Percentiles rank a stretch among this genome's conserved stretches.
phyloP scores from a whole-genome alignment of 2,113 vertebrate species.

The Mastomys coucha region DNA sequence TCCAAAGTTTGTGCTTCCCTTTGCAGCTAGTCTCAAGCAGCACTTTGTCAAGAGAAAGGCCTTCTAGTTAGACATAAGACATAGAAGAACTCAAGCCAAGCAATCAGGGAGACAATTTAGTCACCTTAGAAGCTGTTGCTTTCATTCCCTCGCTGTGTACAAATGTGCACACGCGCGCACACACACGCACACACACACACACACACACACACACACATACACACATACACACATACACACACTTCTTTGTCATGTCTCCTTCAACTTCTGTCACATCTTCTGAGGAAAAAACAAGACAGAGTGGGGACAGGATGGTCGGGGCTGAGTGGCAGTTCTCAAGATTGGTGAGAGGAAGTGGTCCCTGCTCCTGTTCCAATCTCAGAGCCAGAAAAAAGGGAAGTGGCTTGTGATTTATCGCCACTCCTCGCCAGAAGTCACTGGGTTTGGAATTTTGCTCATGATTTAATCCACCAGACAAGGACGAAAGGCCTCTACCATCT shows the following conservation, averaged over 20 bases:
- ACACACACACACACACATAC: accelerated
- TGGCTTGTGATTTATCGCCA: neutral
- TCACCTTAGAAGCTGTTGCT: neutral
- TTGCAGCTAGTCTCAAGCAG: too few species aligned
- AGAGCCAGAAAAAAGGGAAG: constrained; percentile 3
- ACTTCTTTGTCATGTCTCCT: neutral
- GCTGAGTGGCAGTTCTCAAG: neutral
- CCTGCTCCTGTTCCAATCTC: neutral
- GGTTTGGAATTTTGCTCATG: neutral
- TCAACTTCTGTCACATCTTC: neutral
- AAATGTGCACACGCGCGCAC: neutral
- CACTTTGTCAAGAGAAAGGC: neutral
- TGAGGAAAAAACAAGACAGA: constrained; percentile 18
- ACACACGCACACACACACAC: neutral
- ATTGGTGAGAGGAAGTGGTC: constrained; percentile 37
- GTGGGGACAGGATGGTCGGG: neutral
- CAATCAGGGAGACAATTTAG: neutral
- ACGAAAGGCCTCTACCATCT: neutral
- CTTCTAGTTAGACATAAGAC: neutral
- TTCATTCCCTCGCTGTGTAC: neutral
- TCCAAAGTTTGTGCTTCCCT: neutral
- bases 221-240: neutral
- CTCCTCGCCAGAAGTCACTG: neutral
- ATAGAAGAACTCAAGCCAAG: neutral
- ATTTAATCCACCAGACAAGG: constrained; percentile 1